These are phyloP conservation scores for Distichodus sexfasciatus DNA, from an alignment of 2,797 vertebrate genomes.

Conservation along the genomic window DNA sequence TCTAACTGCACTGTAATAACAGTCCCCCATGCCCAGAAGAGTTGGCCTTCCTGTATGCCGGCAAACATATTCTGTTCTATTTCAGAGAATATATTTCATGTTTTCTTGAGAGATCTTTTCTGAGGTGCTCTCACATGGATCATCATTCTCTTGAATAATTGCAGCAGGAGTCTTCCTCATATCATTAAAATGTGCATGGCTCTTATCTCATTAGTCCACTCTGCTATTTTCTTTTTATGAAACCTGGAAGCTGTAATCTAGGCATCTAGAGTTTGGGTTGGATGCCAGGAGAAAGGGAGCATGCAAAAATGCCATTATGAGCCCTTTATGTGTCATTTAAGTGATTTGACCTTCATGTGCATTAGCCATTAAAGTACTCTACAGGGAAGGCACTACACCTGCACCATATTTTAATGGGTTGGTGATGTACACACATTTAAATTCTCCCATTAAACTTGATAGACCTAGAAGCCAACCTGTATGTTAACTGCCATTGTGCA, in stretches of 20 bases:
- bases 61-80: neutral
- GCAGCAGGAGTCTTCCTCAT: neutral
- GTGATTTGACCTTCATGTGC: slow-evolving; percentile 38
- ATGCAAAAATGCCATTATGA: slow-evolving; percentile 6
- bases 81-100: slow-evolving; percentile 1
- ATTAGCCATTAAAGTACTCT: slow-evolving; percentile 28
- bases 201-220: slow-evolving; percentile 29
- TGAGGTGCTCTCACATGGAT: neutral
- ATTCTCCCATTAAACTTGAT: slow-evolving; percentile 14
- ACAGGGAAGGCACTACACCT: slow-evolving; percentile 17
- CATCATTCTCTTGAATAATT: slow-evolving; percentile 4
- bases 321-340: slow-evolving; percentile 16
- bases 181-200: slow-evolving; percentile 10
- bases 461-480: slow-evolving; percentile 7
- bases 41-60: too few species aligned
- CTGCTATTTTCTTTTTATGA: slow-evolving; percentile 26
- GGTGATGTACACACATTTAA: slow-evolving; percentile 35
- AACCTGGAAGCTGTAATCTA: neutral
- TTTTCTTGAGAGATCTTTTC: slow-evolving; percentile 4
- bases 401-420: slow-evolving; percentile 22
- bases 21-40: too few species aligned
- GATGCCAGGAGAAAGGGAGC: too few species aligned
- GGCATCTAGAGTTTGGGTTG: neutral
- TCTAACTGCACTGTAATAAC: neutral
- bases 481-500: neutral